Evolutionary conservation across 1,140 invertebrate species (phyloP), one percentile per base, ranked within the genome.

Genomic region (Brachionus calyciflorus): DNA sequence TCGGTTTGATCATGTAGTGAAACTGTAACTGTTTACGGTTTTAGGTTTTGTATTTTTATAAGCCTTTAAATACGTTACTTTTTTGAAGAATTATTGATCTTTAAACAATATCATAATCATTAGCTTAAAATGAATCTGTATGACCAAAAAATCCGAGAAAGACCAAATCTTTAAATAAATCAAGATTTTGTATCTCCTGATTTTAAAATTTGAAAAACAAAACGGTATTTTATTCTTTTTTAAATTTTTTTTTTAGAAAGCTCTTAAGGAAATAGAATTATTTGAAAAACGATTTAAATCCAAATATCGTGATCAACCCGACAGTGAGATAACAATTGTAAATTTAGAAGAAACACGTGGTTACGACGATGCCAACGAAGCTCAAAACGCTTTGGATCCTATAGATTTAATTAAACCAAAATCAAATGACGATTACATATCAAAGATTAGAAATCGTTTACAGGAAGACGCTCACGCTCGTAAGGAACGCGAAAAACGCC

Each of bases 391-490:
- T 44, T 24, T 55, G 6, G 77, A 79, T 41, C 68, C 69, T 1
- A 40, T 78, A n/a, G 79, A 79, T 6, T 69, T 57, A 24, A 81
- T 84, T 19, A 81, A 81, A 46, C 80, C 81, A 6, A 63, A 78
- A n/a, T 80, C 81, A 17, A 84, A 84, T 80, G 81, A 83, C 78
- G 82, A 82, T 12, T 85, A 85, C 78, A 84, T 85, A 33, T 80
- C 80, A 19, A 83, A 83, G 69, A 84, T 85, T 30, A 78, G 81
- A 37, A 83, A 82, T 70, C 78, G 83, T 12, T 79, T 85, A 14
- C 78, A 84, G 14, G 84, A 85, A 78, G 83, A 85, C 77, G 79
- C 79, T 41, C 78, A 82, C 24, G 84, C 84, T 7, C 55, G 84
- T 37, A 80, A 79, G 10, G 84, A 84, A 68, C 76, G 84, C 51